Percentiles rank a stretch among this genome's conserved stretches.
These are phyloP conservation scores for Peucedramus taeniatus DNA, from an alignment of 2,113 vertebrate genomes.

Conservation along the genomic window DNA sequence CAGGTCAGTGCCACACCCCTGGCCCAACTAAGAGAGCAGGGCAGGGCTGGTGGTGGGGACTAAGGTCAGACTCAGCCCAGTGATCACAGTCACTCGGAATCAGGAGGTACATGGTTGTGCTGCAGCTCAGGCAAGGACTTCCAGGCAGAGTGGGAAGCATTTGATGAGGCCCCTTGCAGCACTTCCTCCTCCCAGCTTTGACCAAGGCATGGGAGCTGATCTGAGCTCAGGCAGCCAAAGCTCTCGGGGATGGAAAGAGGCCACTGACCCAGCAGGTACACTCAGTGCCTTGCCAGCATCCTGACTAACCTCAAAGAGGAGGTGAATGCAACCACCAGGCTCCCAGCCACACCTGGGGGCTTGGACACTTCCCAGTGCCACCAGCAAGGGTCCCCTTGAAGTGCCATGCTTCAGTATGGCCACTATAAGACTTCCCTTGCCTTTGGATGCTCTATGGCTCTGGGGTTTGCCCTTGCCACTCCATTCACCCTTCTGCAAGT, in stretches of 20 bases:
- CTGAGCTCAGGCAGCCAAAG: not conserved
- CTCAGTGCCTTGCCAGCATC: not conserved
- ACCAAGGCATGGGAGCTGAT: not conserved
- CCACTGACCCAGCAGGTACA: not conserved
- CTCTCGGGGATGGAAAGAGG: fast-evolving
- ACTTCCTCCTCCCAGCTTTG: not conserved
- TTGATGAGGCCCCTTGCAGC: not conserved
- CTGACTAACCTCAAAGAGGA: not conserved
- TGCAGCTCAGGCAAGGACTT: not conserved
- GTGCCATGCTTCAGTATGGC: not conserved
- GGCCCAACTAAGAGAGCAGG: fast-evolving
- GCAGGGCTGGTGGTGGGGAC: fast-evolving
- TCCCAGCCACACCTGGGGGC: not conserved
- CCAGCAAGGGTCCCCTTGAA: not conserved
- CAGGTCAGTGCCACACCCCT: not conserved
- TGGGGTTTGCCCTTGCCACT: not conserved
- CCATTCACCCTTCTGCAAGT: not conserved
- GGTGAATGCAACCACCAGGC: not conserved
- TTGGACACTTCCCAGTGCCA: not conserved
- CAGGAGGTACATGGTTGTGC: not conserved
- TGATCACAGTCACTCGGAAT: fast-evolving
- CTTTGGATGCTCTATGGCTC: not conserved
- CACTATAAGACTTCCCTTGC: not conserved
- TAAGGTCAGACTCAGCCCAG: not conserved
- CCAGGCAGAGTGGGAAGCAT: fast-evolving